Percentiles rank a stretch among this genome's conserved stretches.
phyloP scores from a whole-genome alignment of 2,113 vertebrate species.

The Jacana jacana region DNA sequence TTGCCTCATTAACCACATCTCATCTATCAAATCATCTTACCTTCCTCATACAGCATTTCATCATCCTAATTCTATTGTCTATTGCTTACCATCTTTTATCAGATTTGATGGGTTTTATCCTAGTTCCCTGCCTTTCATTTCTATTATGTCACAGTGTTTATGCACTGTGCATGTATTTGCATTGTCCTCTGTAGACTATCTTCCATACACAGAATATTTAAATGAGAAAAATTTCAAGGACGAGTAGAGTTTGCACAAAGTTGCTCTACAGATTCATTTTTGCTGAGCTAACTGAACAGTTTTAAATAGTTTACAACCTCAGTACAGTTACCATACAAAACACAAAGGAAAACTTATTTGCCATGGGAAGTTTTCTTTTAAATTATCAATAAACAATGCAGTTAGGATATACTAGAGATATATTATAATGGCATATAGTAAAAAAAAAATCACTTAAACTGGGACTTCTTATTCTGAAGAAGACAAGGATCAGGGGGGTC shows the following conservation, averaged over 20 bases:
- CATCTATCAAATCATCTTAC: neutral
- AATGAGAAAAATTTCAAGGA: slow-evolving; percentile 27
- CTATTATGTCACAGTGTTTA: neutral
- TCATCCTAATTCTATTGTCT: neutral
- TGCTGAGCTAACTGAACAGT: neutral
- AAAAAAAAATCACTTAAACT: neutral
- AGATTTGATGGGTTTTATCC: neutral
- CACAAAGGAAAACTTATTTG: neutral
- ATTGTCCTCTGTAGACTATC: neutral
- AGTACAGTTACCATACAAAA: neutral
- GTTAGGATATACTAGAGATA: neutral
- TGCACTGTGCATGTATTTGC: neutral
- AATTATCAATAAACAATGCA: neutral
- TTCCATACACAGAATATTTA: neutral
- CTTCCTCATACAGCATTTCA: neutral
- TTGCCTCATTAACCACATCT: neutral
- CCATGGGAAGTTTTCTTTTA: neutral
- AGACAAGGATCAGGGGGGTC: neutral
- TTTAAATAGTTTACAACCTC: neutral
- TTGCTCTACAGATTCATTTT: neutral
- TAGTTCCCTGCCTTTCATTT: neutral
- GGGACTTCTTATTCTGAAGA: neutral
- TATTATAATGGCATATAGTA: neutral
- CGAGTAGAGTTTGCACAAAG: neutral
- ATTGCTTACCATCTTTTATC: neutral